phyloP scores from a whole-genome alignment of 2,797 vertebrate genomes.

The Typhlichthys subterraneus region DNA sequence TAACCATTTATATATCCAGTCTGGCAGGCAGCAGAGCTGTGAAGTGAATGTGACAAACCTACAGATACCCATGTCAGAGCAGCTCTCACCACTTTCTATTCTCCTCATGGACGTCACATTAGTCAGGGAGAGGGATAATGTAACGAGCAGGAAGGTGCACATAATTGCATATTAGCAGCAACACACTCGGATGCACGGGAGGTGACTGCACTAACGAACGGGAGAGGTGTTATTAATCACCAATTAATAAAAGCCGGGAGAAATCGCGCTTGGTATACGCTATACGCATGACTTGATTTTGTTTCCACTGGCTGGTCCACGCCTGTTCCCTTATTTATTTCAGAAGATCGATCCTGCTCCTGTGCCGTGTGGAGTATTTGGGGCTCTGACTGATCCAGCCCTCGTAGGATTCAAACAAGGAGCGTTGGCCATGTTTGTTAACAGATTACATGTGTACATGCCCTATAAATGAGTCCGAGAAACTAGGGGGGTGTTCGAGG shows the following conservation, averaged over 20 bases:
- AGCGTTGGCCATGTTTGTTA: constrained; percentile 69
- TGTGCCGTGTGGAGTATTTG: constrained; percentile 61
- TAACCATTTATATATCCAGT: constrained; percentile 48
- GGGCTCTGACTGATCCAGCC: constrained; percentile 69
- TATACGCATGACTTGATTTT: constrained; percentile 68
- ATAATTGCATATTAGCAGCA: constrained; percentile 88
- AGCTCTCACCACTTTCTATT: constrained; percentile 68
- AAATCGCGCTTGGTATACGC: constrained; percentile 70
- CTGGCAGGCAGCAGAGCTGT: constrained; percentile 45
- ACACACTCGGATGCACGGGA: constrained; percentile 93
- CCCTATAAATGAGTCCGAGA: constrained; percentile 56
- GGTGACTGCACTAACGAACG: constrained; percentile 96
- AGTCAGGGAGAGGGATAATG: constrained; percentile 80
- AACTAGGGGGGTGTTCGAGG: constrained; percentile 41
- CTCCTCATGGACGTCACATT: constrained; percentile 78
- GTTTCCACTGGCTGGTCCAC: constrained; percentile 69
- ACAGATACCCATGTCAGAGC: constrained; percentile 56
- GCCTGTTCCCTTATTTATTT: constrained; percentile 71
- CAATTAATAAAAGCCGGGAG: constrained; percentile 89
- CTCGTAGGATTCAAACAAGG: constrained; percentile 67
- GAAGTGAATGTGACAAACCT: constrained; percentile 54
- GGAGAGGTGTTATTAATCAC: constrained; percentile 96
- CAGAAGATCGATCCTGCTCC: constrained; percentile 71
- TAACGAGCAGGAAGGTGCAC: constrained; percentile 92
- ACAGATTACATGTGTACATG: constrained; percentile 69